Conservation (phyloP, 2,113 vertebrate genomes). For the Oceanodroma tethys region DNA sequence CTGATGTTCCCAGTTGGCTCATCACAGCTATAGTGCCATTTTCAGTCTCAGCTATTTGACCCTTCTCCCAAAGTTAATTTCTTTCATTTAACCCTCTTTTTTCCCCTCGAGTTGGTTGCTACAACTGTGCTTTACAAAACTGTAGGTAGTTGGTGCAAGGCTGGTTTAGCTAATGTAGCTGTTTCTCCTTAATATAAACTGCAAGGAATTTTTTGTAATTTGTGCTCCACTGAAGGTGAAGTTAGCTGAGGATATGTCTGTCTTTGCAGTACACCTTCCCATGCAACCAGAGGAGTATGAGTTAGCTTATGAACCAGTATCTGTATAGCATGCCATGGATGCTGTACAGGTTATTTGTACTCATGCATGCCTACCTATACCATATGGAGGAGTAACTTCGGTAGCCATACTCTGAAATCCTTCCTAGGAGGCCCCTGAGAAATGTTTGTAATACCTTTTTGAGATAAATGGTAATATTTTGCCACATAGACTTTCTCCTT, state of each 20-base stretch:
- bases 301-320: neutral
- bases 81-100: neutral
- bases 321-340: neutral
- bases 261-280: neutral
- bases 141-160: neutral
- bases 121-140: neutral
- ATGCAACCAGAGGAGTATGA: neutral
- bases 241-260: neutral
- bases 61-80: neutral
- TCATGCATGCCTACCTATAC: neutral
- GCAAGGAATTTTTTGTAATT: neutral
- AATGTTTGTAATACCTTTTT: neutral
- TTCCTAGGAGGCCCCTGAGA: neutral
- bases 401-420: neutral
- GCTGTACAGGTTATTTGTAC: neutral
- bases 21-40: neutral
- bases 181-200: neutral
- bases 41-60: neutral
- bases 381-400: neutral
- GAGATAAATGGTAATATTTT: neutral
- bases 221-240: neutral
- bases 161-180: neutral
- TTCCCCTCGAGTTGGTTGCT: neutral
- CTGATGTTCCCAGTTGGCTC: neutral
- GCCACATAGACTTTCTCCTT: neutral